phyloP scores from a whole-genome alignment of 1,140 invertebrate species.

The Drosophila teissieri region DNA sequence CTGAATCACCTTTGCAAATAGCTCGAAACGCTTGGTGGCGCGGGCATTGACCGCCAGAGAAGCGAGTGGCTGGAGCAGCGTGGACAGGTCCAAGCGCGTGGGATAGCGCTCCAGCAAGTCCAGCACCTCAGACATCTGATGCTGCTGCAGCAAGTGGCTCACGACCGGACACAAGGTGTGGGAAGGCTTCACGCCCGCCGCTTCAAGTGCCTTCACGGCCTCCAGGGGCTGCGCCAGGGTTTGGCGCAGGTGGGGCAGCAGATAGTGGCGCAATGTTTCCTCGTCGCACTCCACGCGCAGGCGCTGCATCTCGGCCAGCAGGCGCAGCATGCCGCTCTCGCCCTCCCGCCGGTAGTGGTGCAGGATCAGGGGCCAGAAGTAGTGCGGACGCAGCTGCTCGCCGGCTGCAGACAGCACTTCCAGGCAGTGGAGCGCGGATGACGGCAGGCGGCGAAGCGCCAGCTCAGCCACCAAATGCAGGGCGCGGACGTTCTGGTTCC shows the following conservation, averaged over 20 bases:
- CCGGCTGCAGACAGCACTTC: conserved; percentile 46
- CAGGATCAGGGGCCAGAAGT: conserved; percentile 79
- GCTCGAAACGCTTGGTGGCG: conserved; percentile 68
- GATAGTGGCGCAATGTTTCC: conserved; percentile 84
- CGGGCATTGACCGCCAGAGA: conserved; percentile 61
- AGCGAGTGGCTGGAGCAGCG: conserved; percentile 47
- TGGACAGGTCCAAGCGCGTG: conserved; percentile 56
- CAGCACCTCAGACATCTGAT: conserved; percentile 62
- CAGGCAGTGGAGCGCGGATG: conserved; percentile 48
- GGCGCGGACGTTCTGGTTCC: conserved; percentile 66
- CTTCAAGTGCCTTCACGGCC: conserved; percentile 79
- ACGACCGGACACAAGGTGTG: conserved; percentile 80
- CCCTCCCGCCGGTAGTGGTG: conserved; percentile 55
- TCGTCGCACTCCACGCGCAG: conserved; percentile 83
- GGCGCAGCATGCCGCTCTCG: conserved; percentile 61
- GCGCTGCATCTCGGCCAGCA: conserved; percentile 83
- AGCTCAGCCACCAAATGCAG: conserved; percentile 68
- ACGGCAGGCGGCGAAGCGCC: conserved; percentile 64
- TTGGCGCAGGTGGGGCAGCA: conserved; percentile 82
- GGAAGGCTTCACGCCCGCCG: conserved; percentile 68
- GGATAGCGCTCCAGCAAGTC: conserved; percentile 70
- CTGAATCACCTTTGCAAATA: conserved; percentile 59
- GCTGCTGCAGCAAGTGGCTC: conserved; percentile 75
- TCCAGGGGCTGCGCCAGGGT: conserved; percentile 70
- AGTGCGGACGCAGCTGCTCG: conserved; percentile 74